These are phyloP conservation scores for Yasuhikotakia modesta DNA, from an alignment of 2,797 vertebrate genomes.

Conservation along the genomic window DNA sequence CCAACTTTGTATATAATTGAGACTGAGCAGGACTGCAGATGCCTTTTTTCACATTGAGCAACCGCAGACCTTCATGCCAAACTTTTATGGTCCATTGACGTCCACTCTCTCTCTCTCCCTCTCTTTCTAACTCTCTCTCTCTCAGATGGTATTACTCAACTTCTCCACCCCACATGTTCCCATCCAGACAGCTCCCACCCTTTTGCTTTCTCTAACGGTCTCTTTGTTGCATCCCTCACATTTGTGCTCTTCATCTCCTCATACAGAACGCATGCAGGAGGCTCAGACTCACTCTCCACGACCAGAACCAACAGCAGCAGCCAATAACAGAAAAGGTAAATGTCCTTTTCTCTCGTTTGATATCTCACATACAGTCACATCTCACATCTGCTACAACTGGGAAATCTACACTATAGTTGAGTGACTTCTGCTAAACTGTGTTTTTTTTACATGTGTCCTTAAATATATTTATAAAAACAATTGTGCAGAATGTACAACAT, in stretches of 20 bases:
- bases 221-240: slow-evolving; percentile 65
- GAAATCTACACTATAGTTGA: not conserved
- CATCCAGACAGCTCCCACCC: slow-evolving; percentile 60
- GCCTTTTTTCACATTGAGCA: slow-evolving; percentile 53
- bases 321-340: slow-evolving; percentile 75
- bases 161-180: slow-evolving; percentile 70
- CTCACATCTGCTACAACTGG: not conserved
- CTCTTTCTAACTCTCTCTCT: slow-evolving; percentile 40
- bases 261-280: slow-evolving; percentile 80
- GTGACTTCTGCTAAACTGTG: not conserved
- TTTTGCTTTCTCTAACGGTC: slow-evolving; percentile 66
- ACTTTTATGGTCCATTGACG: slow-evolving; percentile 45
- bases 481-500: too few species aligned
- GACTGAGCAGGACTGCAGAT: slow-evolving; percentile 54
- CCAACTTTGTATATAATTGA: slow-evolving; percentile 71
- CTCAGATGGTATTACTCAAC: slow-evolving; percentile 70
- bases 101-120: slow-evolving; percentile 36
- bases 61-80: slow-evolving; percentile 37
- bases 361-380: not conserved
- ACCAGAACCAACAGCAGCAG: slow-evolving; percentile 74
- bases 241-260: slow-evolving; percentile 43
- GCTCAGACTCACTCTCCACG: slow-evolving; percentile 84
- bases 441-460: not conserved
- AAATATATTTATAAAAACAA: too few species aligned
- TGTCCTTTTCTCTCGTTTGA: not conserved